phyloP scores from a whole-genome alignment of 2,113 vertebrate species.

The Pseudopodoces humilis region DNA sequence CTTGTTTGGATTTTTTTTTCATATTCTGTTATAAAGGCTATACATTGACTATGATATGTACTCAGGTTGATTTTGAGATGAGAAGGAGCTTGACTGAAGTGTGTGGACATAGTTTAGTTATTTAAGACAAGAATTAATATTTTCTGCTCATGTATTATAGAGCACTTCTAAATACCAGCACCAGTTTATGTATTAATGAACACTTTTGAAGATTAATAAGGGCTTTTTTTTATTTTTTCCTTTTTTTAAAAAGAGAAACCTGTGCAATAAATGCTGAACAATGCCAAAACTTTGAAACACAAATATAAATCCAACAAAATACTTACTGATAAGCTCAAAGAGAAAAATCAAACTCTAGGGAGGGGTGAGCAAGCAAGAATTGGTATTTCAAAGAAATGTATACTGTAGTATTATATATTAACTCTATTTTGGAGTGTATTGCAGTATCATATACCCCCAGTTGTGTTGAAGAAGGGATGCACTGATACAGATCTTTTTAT shows the following conservation, averaged over 20 bases:
- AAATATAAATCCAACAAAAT: background rate
- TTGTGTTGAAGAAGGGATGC: background rate
- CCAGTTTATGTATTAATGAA: background rate
- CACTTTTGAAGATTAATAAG: background rate
- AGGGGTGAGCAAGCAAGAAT: background rate
- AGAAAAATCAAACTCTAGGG: background rate
- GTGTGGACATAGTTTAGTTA: background rate
- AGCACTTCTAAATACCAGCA: background rate
- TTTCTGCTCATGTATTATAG: background rate
- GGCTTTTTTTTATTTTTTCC: accelerated
- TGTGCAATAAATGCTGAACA: background rate
- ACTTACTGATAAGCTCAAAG: background rate
- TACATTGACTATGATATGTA: background rate
- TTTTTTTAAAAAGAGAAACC: background rate
- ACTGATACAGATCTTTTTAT: background rate
- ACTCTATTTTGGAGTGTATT: background rate
- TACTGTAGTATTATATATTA: background rate
- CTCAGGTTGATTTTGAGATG: background rate
- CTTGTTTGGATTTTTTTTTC: background rate
- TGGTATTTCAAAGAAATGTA: background rate
- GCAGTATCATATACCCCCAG: background rate
- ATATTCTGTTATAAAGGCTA: background rate
- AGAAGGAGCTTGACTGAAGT: background rate
- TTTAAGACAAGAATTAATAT: background rate
- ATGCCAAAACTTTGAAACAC: background rate